Evolutionary conservation across 2,888 invertebrate genomes (phyloP).

Genomic region (Pterostichus niger): DNA sequence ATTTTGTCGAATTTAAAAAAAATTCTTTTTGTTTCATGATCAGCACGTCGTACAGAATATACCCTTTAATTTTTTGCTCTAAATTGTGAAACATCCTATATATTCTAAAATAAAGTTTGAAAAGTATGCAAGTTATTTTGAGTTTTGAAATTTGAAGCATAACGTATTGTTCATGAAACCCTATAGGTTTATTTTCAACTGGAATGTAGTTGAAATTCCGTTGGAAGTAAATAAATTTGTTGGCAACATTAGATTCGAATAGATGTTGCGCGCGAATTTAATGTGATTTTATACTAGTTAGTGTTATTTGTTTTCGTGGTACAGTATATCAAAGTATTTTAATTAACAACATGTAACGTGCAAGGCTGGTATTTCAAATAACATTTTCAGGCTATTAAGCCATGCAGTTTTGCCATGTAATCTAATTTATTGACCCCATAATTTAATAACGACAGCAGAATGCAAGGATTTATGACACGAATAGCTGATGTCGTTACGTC

Average conservation of each 20-base stretch:
- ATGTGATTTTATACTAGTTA: constrained; percentile 42
- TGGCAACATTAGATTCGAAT: constrained; percentile 12
- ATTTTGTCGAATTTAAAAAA: too few species aligned
- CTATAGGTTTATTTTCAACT: background rate
- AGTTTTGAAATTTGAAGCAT: too few species aligned
- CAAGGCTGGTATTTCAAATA: constrained; percentile 50
- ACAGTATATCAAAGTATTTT: constrained; percentile 53
- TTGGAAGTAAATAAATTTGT: background rate
- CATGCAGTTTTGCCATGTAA: constrained; percentile 52
- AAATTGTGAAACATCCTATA: too few species aligned
- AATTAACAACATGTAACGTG: constrained; percentile 39
- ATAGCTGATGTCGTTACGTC: constrained; percentile 44
- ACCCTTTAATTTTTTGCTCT: too few species aligned
- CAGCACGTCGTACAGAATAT: too few species aligned
- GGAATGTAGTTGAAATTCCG: background rate
- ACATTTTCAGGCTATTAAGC: constrained; percentile 52
- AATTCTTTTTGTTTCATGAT: too few species aligned
- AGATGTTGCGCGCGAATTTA: constrained; percentile 3
- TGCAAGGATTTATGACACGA: constrained; percentile 48
- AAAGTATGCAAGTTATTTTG: too few species aligned
- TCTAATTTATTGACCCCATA: constrained; percentile 54
- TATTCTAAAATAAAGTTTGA: too few species aligned
- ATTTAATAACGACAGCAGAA: constrained; percentile 53
- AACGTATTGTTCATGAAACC: too few species aligned
- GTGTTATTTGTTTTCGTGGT: constrained; percentile 44